A percentile compares a stretch with the other conserved stretches of the same genome.
Evolutionary conservation across 2,888 invertebrate species (phyloP).

Genomic region (Drosophila histrio): DNA sequence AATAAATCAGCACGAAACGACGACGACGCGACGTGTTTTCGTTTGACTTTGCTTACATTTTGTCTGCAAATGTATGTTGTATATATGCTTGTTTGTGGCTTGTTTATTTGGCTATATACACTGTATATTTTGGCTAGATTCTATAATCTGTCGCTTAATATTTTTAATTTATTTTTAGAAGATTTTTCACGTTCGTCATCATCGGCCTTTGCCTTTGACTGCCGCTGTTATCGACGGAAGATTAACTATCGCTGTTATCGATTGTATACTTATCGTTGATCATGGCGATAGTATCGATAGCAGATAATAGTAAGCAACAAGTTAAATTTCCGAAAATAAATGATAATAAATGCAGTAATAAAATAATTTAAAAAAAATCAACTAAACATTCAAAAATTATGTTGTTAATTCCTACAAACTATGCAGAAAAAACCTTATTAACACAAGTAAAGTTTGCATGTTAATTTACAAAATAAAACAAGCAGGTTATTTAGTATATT

Average conservation of each 20-base stretch:
- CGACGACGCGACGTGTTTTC: constrained; percentile 52
- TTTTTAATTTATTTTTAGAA: constrained; percentile 53
- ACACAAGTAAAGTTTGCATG: not conserved
- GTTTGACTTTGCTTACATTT: constrained; percentile 46
- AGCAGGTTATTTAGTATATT: too few relatives aligned
- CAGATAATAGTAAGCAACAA: too few relatives aligned
- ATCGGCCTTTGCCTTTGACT: constrained; percentile 35
- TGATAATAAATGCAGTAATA: not conserved
- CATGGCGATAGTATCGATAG: constrained; percentile 42
- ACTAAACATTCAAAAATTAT: not conserved
- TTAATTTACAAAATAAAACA: not conserved
- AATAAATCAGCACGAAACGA: constrained; percentile 67
- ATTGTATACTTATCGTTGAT: constrained; percentile 22
- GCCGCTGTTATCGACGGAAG: constrained; percentile 1
- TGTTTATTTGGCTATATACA: constrained; percentile 46
- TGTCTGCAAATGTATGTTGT: constrained; percentile 26
- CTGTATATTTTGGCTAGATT: constrained; percentile 39
- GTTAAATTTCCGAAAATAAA: too few relatives aligned
- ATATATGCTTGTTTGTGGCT: constrained; percentile 32
- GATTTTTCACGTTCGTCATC: constrained; percentile 61
- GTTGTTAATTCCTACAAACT: not conserved
- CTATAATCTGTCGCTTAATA: constrained; percentile 50
- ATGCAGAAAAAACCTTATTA: not conserved
- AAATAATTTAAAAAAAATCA: not conserved
- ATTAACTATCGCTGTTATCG: constrained; percentile 26